Base-by-base conservation (phyloP, 2,888 invertebrate genomes). In the Archips xylosteana region DNA sequence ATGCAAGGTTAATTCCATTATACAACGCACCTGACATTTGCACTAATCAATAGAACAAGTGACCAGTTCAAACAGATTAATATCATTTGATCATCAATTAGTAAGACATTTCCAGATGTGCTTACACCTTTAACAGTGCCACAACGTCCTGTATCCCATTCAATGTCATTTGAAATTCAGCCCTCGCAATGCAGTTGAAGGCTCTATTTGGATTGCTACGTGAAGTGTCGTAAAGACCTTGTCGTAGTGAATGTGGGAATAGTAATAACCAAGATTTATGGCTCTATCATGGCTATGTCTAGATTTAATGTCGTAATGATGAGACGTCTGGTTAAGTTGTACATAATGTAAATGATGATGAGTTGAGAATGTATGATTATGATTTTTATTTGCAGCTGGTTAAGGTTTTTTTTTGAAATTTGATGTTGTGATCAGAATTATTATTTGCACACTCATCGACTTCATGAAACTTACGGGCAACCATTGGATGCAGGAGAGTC, bases 1-100 rank as follows among this genome's bases (percentile, higher is more conserved):
- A 32, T 12, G 8, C 23, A 15, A 23, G 12, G 9, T 32, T 32
- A 57, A 57, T 32, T 57, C 57, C 10, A 32, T 57, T 57, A 57
- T 3, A 32, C 57, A 57, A 32, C 8, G 12, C 32, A 57, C 57
- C 57, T 57, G 57, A 57, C 57, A 32, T 57, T 32, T n/a, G n/a
- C 42, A 10, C 32, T 47, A 47, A 32, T 63, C 32, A 63, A 32
- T 63, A 32, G 47, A 47, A 47, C 34, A 63, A 34, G 45, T 23
- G 32, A 47, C 13, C 63, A 63, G 62, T 32, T 57, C 62, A 63
- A 63, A 47, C 34, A 13, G 63, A 63, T 65, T 54, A 65, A 54
- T 65, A 54, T 51, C 51, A 65, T 49, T 65, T 65, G 51, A 51
- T 51, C 12, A 65, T 65, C 65, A 51, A 65, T 65, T 65, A 65